Base-by-base conservation (phyloP, 53 echinoderm and acorn worm genomes). In the Paelopatides confundens region DNA sequence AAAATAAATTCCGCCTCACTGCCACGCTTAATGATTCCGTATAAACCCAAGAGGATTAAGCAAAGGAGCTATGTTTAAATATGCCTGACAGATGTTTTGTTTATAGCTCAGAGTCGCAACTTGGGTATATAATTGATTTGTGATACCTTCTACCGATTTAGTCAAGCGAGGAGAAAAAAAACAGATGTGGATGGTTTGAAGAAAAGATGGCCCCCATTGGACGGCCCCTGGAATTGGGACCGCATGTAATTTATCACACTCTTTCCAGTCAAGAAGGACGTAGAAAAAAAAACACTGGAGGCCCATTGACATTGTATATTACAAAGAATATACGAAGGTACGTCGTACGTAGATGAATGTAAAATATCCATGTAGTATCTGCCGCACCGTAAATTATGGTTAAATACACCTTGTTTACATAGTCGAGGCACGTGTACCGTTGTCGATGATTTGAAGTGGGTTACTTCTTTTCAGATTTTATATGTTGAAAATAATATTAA, bases 81-180 rank as follows among this genome's bases (percentile, higher is more conserved):
- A 58, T 58, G 58, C 58, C 58, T 58, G 58, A 23, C 58, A 58
- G 58, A 58, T 58, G 58, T 58, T n/a, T 58, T 58, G 58, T 58
- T 58, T 58, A 58, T 58, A 21, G 58, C 24, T 58, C n/a, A 58
- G n/a, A 58, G 58, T 58, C 24, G 21, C 58, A 23, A 58, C 58
- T 58, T 58, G 24, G 21, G 18, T 23, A 58, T 17, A 58, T 58
- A 58, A 58, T 58, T 58, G 58, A 58, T 58, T 58, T 58, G 58
- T 23, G 58, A 58, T 58, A 58, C n/a, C 17, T 58, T 58, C 58
- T n/a, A 21, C 58, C 58, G 58, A 58, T 23, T 58, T 58, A 58
- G 21, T 58, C 24, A 58, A 58, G 58, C 21, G 48, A 48, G 2
- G n/a, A n/a, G 43, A 10, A 10, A 43, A 43, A 21, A 58, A 58